Evolutionary conservation across 2,113 vertebrate genomes (phyloP).

Genomic region (Hemicordylus capensis): DNA sequence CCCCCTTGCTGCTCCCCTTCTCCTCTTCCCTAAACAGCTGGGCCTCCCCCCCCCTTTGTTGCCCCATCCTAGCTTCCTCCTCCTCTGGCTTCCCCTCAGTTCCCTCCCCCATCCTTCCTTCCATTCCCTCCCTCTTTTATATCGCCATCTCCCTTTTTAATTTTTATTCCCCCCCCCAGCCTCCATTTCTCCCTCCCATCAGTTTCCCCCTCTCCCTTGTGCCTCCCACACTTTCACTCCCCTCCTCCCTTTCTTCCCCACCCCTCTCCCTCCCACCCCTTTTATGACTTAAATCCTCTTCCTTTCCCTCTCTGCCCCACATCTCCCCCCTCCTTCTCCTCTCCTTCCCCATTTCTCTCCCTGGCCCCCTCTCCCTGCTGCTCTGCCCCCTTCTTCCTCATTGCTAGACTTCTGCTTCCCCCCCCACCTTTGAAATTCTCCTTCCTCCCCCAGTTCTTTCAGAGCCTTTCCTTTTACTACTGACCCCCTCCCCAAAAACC

Average conservation of each 20-base stretch:
- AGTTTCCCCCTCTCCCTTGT: neutral
- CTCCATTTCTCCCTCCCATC: neutral
- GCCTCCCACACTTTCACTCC: neutral
- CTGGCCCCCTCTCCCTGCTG: neutral
- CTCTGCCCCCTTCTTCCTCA: neutral
- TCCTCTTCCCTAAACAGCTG: constrained; percentile 2
- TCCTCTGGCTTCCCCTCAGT: neutral
- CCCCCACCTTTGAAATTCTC: neutral
- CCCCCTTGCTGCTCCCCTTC: constrained; percentile 19
- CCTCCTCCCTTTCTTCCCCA: too few species aligned
- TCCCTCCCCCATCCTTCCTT: neutral
- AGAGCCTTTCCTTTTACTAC: neutral
- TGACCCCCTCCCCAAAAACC: neutral
- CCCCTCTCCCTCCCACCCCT: neutral
- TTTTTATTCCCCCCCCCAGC: neutral
- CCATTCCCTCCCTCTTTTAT: neutral
- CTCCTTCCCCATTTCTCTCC: constrained; percentile 37
- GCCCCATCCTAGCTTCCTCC: neutral
- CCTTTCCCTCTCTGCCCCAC: neutral
- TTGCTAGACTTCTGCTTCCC: neutral
- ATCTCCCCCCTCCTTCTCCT: constrained; percentile 32
- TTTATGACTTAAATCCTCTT: neutral
- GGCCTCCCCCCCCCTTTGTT: neutral
- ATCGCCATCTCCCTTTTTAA: neutral
- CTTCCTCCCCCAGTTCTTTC: neutral